Evolutionary conservation across 2,888 invertebrate genomes (phyloP).

Genomic region (Elysia crispata): DNA sequence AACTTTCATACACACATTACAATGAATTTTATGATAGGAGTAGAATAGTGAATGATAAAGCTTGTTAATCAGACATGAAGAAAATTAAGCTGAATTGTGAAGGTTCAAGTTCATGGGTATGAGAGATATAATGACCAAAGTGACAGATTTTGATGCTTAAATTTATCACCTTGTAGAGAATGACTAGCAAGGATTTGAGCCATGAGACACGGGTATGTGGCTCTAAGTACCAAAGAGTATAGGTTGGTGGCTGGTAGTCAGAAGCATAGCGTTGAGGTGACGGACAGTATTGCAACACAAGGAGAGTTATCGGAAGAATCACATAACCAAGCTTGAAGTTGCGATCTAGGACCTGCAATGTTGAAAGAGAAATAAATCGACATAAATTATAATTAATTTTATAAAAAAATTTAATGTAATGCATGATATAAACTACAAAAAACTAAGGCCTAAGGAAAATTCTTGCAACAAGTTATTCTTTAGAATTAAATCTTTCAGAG

Average conservation of each 20-base stretch:
- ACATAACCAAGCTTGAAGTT: constrained; percentile 95
- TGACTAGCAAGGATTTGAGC: constrained; percentile 93
- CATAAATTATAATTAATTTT: neutral
- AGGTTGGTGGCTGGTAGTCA: constrained; percentile 83
- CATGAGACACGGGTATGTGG: constrained; percentile 92
- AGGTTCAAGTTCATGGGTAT: neutral
- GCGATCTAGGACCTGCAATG: constrained; percentile 87
- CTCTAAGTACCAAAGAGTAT: constrained; percentile 92
- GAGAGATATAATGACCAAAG: neutral
- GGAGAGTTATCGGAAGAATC: constrained; percentile 90
- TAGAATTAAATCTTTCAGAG: too few relatives aligned
- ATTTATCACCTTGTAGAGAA: constrained; percentile 91
- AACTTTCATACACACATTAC: too few relatives aligned
- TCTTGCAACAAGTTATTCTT: too few relatives aligned
- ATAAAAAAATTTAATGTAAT: constrained; percentile 2
- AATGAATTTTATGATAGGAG: neutral
- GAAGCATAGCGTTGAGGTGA: constrained; percentile 84
- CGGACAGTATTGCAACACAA: constrained; percentile 88
- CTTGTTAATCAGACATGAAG: neutral
- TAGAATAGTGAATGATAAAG: neutral
- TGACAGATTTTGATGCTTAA: neutral
- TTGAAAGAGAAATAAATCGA: neutral
- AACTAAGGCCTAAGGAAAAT: too few relatives aligned
- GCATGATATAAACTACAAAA: neutral
- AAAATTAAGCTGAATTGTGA: neutral